Evolutionary conservation across 2,113 vertebrate species (phyloP), one percentile per base, ranked within the genome.

Genomic region (Macroglossus sobrinus): DNA sequence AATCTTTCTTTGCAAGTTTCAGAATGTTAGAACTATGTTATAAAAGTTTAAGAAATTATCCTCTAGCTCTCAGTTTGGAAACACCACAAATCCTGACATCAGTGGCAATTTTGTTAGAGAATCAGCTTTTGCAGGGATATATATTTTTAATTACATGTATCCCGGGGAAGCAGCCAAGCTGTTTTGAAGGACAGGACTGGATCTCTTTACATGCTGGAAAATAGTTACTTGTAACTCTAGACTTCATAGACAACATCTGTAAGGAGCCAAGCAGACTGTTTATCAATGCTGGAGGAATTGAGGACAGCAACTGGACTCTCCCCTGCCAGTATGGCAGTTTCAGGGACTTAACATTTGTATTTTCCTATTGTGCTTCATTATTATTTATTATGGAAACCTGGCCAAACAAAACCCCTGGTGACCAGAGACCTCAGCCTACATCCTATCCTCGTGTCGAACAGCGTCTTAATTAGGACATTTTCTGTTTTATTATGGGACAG

Each of bases 171-270:
- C 75, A 84, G 97, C 96, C 97, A 97, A 93, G 89, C 89, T 93
- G 95, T 97, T 97, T 92, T 97, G 97, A 98, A 97, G 95, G 95
- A 93, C 97, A 96, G 87, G 91, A 94, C 89, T 91, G 94, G 94
- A 97, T 97, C 97, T 95, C 95, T 97, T 97, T 97, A 97, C 97
- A 96, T 96, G 94, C 94, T 98, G 97, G 97, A 97, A 97, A 97
- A 97, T 95, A 97, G 97, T 98, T 91, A 87, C 97, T 97, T 97
- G 97, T 97, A 98, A 98, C 89, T 76, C 94, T 98, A 98, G 94
- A 96, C 97, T 96, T 94, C 96, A 87, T 95, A 98, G 97, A 98
- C 97, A 98, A 98, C 97, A 97, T 98, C 97, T 98, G 97, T 97
- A 97, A 96, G 97, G 94, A 97, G 97, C 96, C 97, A 96, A 93